Evolutionary conservation across 2,797 vertebrate genomes (phyloP).

Genomic region (Leptodactylus fallax): DNA sequence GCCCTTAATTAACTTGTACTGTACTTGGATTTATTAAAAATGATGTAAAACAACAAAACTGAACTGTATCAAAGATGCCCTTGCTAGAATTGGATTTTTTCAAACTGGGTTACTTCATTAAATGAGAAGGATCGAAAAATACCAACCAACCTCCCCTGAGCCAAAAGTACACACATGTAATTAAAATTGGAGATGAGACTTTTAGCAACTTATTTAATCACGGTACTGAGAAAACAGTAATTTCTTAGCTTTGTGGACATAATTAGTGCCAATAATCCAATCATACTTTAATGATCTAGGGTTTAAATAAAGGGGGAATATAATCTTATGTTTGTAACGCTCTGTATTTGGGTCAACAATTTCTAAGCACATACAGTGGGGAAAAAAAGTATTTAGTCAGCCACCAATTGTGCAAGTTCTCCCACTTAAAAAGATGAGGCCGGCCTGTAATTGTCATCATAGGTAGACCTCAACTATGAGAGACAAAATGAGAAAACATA

Average conservation of each 20-base stretch:
- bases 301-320: background rate
- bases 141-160: slow-evolving; percentile 58
- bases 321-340: background rate
- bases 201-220: slow-evolving; percentile 61
- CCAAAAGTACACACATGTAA: slow-evolving; percentile 67
- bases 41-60: slow-evolving; percentile 64
- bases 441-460: too few relatives aligned
- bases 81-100: slow-evolving; percentile 62
- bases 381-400: too few relatives aligned
- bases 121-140: slow-evolving; percentile 55
- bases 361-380: too few relatives aligned
- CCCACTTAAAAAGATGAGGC: too few relatives aligned
- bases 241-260: slow-evolving; percentile 22
- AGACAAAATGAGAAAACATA: too few relatives aligned
- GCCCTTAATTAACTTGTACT: slow-evolving; percentile 65
- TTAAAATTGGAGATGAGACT: slow-evolving; percentile 66
- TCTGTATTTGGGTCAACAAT: background rate
- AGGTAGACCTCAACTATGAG: too few relatives aligned
- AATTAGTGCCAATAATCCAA: slow-evolving; percentile 42
- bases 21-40: slow-evolving; percentile 62
- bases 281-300: slow-evolving; percentile 21
- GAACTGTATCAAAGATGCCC: slow-evolving; percentile 48
- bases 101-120: slow-evolving; percentile 63
- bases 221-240: background rate
- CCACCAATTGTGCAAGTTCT: too few relatives aligned